Base-by-base conservation (phyloP, 2,888 invertebrate species). In the Slavum lentiscoides region DNA sequence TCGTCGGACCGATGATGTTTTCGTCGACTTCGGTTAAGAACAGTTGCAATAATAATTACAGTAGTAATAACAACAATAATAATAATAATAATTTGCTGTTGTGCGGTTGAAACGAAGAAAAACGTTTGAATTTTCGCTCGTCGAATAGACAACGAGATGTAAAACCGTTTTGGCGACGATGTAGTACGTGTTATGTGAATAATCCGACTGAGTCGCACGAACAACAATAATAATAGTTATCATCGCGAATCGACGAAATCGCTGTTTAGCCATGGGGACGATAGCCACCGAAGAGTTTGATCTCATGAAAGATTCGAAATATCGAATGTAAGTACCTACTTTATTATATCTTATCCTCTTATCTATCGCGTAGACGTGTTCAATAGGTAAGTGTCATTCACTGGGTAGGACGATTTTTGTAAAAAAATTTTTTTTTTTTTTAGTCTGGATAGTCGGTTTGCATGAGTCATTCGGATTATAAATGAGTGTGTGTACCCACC, bases 241-340 rank as follows among this genome's bases (percentile, higher is more conserved):
- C n/a, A 58, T 67, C n/a, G n/a, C 43, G 43, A 43, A 59, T 67
- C 59, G 15, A 68, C 58, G 66, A 11, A 39, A 66, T 74, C 66
- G 55, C 11, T 5, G 15, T 64, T 39, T 13, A 49, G 55, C 23
- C 64, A 84, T 84, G 84, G 83, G 84, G 64, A 88, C 89, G 69
- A 88, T 91, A 82, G 89, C 90, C 62, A 87, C 91, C 85, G 94
- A 94, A 87, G 94, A 94, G 86, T 93, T 91, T 86, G 93, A 93
- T 85, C 88, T 94, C 64, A 91, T 94, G 89, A 91, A 91, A 84
- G 94, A 94, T 87, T 90, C 92, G 30, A 94, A 94, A 86, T 94
- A 94, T 87, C 89, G 94, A 84, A 90, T 91, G 89, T 92, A 86
- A 88, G 88, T 87, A 64, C 66, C 19, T 11, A 49, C 11, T 1